phyloP scores from a whole-genome alignment of 2,888 invertebrate genomes.

The Euzetes globulus region DNA sequence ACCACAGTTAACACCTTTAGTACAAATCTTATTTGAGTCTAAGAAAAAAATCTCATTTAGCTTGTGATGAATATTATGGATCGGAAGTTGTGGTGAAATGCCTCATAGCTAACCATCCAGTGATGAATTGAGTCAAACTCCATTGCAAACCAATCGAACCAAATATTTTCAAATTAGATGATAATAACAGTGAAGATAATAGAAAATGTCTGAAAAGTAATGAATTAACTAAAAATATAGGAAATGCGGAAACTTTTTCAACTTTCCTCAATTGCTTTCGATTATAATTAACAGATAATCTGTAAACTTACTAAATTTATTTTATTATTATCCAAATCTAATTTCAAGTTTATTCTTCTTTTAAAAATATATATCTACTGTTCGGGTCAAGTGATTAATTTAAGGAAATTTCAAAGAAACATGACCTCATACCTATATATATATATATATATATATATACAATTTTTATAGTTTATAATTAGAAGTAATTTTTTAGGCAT shows the following conservation, averaged over 20 bases:
- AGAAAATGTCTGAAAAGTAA: not conserved
- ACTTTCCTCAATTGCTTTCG: too few species aligned
- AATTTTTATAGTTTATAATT: too few species aligned
- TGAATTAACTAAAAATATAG: not conserved
- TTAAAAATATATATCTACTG: too few species aligned
- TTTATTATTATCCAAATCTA: too few species aligned
- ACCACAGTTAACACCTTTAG: not conserved
- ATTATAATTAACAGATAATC: too few species aligned
- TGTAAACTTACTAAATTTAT: too few species aligned
- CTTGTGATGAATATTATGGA: not conserved
- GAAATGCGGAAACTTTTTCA: not conserved
- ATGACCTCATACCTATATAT: too few species aligned
- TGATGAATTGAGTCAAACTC: constrained; percentile 9
- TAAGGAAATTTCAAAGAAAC: too few species aligned
- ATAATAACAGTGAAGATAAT: not conserved
- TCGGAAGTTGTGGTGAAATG: not conserved
- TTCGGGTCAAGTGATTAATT: too few species aligned
- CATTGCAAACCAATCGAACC: constrained; percentile 21
- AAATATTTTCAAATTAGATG: constrained; percentile 12
- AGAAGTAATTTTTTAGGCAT: too few species aligned
- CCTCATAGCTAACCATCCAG: not conserved
- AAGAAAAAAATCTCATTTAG: constrained; percentile 7
- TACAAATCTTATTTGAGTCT: not conserved
- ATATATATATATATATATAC: too few species aligned
- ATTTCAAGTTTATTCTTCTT: too few species aligned